These are phyloP conservation scores for Tarsius wallacei DNA, from an alignment of 2,797 vertebrate species.

Conservation along the genomic window DNA sequence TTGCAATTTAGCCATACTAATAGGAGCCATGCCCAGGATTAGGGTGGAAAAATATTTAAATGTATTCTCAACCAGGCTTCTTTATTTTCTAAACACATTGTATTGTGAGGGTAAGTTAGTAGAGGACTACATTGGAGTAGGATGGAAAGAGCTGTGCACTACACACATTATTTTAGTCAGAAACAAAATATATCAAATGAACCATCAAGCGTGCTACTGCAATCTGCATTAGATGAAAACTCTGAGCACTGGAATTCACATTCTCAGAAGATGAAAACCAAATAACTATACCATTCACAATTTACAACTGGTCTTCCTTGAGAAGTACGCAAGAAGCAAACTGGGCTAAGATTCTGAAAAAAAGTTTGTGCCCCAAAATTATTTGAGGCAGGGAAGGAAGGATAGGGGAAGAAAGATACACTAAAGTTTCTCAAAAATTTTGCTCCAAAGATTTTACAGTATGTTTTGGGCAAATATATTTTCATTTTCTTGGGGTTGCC, in stretches of 20 bases:
- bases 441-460: conserved; percentile 62
- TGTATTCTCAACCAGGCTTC: conserved; percentile 57
- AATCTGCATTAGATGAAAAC: conserved; percentile 64
- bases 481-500: conserved; percentile 51
- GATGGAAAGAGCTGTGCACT: not conserved
- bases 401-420: not conserved
- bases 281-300: conserved; percentile 40
- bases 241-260: conserved; percentile 66
- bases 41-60: conserved; percentile 51
- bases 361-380: conserved; percentile 44
- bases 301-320: conserved; percentile 20
- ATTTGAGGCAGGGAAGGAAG: not conserved
- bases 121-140: not conserved
- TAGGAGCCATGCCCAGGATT: conserved; percentile 4
- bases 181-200: conserved; percentile 68
- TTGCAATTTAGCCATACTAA: conserved; percentile 11
- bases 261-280: conserved; percentile 69
- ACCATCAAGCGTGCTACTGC: not conserved
- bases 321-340: conserved; percentile 59
- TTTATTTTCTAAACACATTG: conserved; percentile 66
- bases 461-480: conserved; percentile 16
- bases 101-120: not conserved
- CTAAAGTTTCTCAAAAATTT: conserved; percentile 50
- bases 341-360: conserved; percentile 30
- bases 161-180: conserved; percentile 31